Percentiles rank a stretch among this genome's conserved stretches.
Evolutionary conservation across 2,797 vertebrate species (phyloP).

Genomic region (Myripristis murdjan): DNA sequence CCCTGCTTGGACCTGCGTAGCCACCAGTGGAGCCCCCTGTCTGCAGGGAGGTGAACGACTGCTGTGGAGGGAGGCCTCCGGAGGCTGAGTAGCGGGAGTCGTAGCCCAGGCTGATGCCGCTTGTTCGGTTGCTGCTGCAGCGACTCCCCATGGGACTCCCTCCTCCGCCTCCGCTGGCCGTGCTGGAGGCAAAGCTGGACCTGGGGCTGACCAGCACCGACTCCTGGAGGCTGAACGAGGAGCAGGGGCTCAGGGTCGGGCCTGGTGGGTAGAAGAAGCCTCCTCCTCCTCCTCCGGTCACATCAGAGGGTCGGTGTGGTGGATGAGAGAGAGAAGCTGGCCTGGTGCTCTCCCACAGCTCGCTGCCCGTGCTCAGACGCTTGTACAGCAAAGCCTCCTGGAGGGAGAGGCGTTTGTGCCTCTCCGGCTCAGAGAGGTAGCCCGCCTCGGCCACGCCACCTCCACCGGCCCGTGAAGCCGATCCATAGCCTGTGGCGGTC

Average conservation of each 20-base stretch:
- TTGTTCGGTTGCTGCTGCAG: constrained; percentile 92
- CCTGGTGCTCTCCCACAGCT: constrained; percentile 84
- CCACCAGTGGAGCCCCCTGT: constrained; percentile 55
- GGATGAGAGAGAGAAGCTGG: constrained; percentile 85
- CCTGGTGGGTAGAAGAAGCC: constrained; percentile 81
- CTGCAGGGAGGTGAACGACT: constrained; percentile 74
- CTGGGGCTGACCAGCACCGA: constrained; percentile 88
- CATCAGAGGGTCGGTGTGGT: constrained; percentile 76
- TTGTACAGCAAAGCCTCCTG: constrained; percentile 90
- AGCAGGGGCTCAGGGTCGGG: constrained; percentile 86
- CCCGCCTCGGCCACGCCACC: constrained; percentile 73
- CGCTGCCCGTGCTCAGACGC: constrained; percentile 83
- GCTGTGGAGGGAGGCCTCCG: constrained; percentile 79
- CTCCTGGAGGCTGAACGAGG: constrained; percentile 89
- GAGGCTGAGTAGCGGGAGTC: constrained; percentile 86
- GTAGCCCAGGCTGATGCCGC: constrained; percentile 92
- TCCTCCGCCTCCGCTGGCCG: constrained; percentile 87
- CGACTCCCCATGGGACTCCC: constrained; percentile 89
- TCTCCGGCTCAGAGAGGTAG: constrained; percentile 81
- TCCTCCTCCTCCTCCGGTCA: constrained; percentile 66
- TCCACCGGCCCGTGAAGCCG: constrained; percentile 50
- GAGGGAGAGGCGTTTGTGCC: constrained; percentile 89
- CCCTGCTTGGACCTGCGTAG: constrained; percentile 65
- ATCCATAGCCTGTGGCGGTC: constrained; percentile 63
- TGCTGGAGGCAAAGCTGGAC: constrained; percentile 92